Evolutionary conservation across 2,888 invertebrate genomes (phyloP), one percentile per base, ranked within the genome.

Genomic region (Xestia c-nigrum): DNA sequence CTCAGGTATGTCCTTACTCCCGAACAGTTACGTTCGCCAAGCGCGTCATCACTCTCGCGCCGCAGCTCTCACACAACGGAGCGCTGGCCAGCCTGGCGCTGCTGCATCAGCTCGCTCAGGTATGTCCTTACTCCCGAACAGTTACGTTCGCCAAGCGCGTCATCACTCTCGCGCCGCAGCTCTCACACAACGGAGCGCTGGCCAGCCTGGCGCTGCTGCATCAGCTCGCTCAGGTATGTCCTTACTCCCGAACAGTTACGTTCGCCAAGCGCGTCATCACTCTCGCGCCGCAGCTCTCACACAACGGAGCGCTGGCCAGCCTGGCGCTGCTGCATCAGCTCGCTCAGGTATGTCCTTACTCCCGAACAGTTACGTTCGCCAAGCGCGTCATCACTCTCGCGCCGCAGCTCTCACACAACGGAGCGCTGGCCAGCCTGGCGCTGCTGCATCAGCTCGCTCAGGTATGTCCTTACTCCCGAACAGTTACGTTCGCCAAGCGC

Each of bases 401-500:
- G 72, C 91, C 98, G 65, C 98, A 98, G 91, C 92, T 98, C 72
- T 94, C 97, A 50, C 98, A 97, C 87, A 97, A 98, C 92, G 98
- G 98, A 0, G 96, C 98, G 0, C 91, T 99, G 12, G 98, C 98
- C 0, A 96, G 98, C 61, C 94, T 99, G 47, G 97, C 97, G 47
- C 94, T 98, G 16, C 52, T 94, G 65, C 92, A 94, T 6, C 89
- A 89, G 59, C 96, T 98, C 43, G 95, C 98, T 86, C 98, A 98
- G 96, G 97, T 98, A 31, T 7, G 47, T n/a, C n/a, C 0, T 10
- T 21, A 61, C 5, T 0, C 4, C 21, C 1, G 61, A n/a, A n/a
- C n/a, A n/a, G n/a, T n/a, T n/a, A n/a, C 99, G 10, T 99, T 99
- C 95, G 97, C 98, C n/a, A 99, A 99, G 95, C 97, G 99, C n/a